Conservation (phyloP, 2,888 invertebrate species). For the Torymus auratus region DNA sequence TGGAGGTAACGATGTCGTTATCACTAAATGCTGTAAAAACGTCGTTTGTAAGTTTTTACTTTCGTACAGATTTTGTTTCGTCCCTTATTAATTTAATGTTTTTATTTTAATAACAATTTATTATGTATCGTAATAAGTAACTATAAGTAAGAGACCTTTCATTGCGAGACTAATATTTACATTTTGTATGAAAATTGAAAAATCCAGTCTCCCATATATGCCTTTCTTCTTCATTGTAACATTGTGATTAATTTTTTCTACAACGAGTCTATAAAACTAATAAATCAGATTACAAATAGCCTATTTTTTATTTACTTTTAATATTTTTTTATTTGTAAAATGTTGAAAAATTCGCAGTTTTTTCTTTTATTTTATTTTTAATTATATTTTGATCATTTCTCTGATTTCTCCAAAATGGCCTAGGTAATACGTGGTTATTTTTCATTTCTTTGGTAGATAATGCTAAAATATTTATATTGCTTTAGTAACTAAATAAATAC, state of each 20-base stretch:
- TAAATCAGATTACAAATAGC: slow-evolving; percentile 55
- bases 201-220: slow-evolving; percentile 54
- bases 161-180: slow-evolving; percentile 58
- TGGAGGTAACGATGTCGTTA: slow-evolving; percentile 47
- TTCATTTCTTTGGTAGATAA: slow-evolving; percentile 60
- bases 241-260: slow-evolving; percentile 58
- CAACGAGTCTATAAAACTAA: slow-evolving; percentile 55
- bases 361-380: slow-evolving; percentile 25
- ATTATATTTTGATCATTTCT: slow-evolving; percentile 49
- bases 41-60: slow-evolving; percentile 70
- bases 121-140: slow-evolving; percentile 52
- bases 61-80: slow-evolving; percentile 60
- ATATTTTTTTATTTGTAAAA: slow-evolving; percentile 28
- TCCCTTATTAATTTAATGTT: slow-evolving; percentile 53
- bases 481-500: no score
- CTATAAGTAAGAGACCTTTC: slow-evolving; percentile 50
- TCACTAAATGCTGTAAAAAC: slow-evolving; percentile 69
- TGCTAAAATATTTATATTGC: slow-evolving; percentile 26
- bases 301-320: slow-evolving; percentile 31
- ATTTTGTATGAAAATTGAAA: slow-evolving; percentile 53
- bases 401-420: slow-evolving; percentile 67
- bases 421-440: slow-evolving; percentile 65
- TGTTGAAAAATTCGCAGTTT: slow-evolving; percentile 15
- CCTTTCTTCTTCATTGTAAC: slow-evolving; percentile 55
- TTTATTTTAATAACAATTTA: slow-evolving; percentile 58